A percentile compares a stretch with the other conserved stretches of the same genome.
Evolutionary conservation across 2,888 invertebrate genomes (phyloP).

Genomic region (Synergus laeviventris): DNA sequence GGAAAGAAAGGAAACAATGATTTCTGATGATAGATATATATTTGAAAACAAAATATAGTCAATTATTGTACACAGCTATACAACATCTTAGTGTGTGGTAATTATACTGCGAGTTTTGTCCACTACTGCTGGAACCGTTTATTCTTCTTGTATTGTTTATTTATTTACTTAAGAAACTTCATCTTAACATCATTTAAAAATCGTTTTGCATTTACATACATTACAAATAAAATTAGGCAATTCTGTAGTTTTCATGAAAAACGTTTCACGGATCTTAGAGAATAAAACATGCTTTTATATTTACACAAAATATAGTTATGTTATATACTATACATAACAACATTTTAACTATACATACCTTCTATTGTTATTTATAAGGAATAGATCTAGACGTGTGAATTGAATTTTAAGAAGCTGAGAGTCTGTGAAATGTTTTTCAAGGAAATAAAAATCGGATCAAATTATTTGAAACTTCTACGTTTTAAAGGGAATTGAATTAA

Average conservation of each 20-base stretch:
- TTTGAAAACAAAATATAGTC: slow-evolving; percentile 57
- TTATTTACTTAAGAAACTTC: slow-evolving; percentile 8
- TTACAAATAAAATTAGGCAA: slow-evolving; percentile 21
- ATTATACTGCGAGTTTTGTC: slow-evolving; percentile 36
- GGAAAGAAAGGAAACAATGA: slow-evolving; percentile 24
- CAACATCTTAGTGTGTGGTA: slow-evolving; percentile 38
- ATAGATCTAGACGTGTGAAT: not conserved
- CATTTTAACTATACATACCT: no score
- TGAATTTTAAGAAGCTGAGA: not conserved
- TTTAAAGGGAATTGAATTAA: not conserved
- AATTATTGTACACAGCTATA: slow-evolving; percentile 51
- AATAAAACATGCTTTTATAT: not conserved
- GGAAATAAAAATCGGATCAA: not conserved
- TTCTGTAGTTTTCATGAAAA: not conserved
- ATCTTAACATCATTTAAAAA: slow-evolving; percentile 11
- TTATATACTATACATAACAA: no score
- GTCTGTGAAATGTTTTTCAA: not conserved
- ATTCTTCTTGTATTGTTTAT: not conserved
- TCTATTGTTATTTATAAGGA: not conserved
- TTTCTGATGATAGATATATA: slow-evolving; percentile 53
- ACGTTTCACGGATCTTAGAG: slow-evolving; percentile 11
- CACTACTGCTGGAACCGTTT: slow-evolving; percentile 10
- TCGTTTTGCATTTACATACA: slow-evolving; percentile 29
- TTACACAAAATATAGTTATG: not conserved
- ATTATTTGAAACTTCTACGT: not conserved